A percentile compares a stretch with the other conserved stretches of the same genome.
Evolutionary conservation across 2,888 invertebrate species (phyloP).

Genomic region (Hyles lineata): DNA sequence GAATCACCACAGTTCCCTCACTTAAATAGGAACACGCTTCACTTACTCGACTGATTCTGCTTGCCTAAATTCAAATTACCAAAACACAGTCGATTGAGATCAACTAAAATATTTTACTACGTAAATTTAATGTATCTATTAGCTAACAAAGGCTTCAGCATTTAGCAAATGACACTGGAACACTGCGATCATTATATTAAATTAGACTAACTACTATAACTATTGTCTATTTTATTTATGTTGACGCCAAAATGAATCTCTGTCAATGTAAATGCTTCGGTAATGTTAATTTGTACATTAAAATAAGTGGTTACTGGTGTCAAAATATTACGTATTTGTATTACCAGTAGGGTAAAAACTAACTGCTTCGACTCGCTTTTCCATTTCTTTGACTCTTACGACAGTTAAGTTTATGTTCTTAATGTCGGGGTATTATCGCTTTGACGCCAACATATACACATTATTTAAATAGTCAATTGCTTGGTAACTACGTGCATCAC

Average conservation of each 20-base stretch:
- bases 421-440: not conserved
- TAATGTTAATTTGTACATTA: too few species aligned
- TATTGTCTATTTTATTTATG: conserved; percentile 15
- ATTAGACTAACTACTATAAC: conserved; percentile 19
- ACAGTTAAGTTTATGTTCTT: too few species aligned
- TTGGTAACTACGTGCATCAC: conserved; percentile 11
- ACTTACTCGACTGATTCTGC: conserved; percentile 1
- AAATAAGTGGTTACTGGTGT: too few species aligned
- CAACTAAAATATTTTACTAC: not conserved
- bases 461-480: not conserved
- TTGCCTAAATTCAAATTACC: not conserved
- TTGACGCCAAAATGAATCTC: not conserved
- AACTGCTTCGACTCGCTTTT: too few species aligned
- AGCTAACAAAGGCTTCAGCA: conserved; percentile 6
- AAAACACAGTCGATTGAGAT: not conserved
- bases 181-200: conserved; percentile 10
- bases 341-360: too few species aligned
- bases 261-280: not conserved
- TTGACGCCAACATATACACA: conserved; percentile 10
- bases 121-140: conserved; percentile 7
- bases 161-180: conserved; percentile 17
- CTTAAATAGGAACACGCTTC: not conserved
- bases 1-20: not conserved
- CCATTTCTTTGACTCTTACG: too few species aligned
- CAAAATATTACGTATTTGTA: too few species aligned